These are phyloP conservation scores for Abscondita cerata DNA, from an alignment of 2,888 invertebrate genomes.

Conservation along the genomic window DNA sequence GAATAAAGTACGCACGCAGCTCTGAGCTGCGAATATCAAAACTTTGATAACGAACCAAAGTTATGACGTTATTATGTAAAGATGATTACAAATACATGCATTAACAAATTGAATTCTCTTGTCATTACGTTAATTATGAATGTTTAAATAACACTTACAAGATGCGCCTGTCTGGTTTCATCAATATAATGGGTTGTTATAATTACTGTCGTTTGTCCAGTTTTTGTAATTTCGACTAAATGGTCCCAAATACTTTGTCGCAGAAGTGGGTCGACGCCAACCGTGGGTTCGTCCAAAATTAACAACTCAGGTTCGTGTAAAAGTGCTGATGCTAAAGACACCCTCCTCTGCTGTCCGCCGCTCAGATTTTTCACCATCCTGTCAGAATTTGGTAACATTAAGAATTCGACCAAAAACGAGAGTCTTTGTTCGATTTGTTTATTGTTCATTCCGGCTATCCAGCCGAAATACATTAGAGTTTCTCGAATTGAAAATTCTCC, in stretches of 20 bases:
- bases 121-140: too few relatives aligned
- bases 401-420: conserved; percentile 10
- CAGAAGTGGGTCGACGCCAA: conserved; percentile 54
- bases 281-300: conserved; percentile 58
- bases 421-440: conserved; percentile 47
- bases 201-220: conserved; percentile 79
- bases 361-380: conserved; percentile 75
- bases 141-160: conserved; percentile 63
- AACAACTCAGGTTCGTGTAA: conserved; percentile 88
- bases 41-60: too few relatives aligned
- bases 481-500: conserved; percentile 57
- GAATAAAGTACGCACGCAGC: too few relatives aligned
- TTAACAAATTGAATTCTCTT: too few relatives aligned
- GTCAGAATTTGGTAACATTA: conserved; percentile 50
- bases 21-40: too few relatives aligned
- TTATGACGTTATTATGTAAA: too few relatives aligned
- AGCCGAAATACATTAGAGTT: conserved; percentile 56
- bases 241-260: conserved; percentile 88
- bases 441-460: conserved; percentile 54
- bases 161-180: conserved; percentile 82
- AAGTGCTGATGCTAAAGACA: conserved; percentile 87
- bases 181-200: conserved; percentile 90
- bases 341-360: conserved; percentile 88
- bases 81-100: too few relatives aligned
- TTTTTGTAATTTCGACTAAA: conserved; percentile 78